Base-by-base conservation (phyloP, 2,113 vertebrate species). In the Tragelaphus strepsiceros region DNA sequence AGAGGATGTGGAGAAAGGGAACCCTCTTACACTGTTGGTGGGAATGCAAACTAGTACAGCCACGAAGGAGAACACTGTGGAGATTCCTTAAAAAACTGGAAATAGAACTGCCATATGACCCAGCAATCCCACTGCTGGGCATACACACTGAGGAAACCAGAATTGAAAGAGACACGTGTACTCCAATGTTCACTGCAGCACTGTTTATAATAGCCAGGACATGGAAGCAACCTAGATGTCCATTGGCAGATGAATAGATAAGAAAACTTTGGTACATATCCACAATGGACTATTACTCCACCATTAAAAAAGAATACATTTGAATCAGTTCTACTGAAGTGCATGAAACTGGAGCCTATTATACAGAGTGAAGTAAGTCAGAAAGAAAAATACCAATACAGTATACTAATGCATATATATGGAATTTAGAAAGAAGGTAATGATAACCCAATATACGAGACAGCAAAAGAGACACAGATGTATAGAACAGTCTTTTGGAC, bases 201-300 rank as follows among this genome's bases (percentile, higher is more conserved):
- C 5, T 71, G 64, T 71, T 71, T 22, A 71, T 71, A 35, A 71
- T 35, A 71, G 64, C 64, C n/a, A 71, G n/a, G n/a, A 71, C 64
- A 35, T 71, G n/a, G 64, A 71, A 71, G 19, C 19, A 71, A 71
- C 9, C 17, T 35, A 71, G 64, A 35, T 71, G 64, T 2, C 64
- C 5, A 71, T 1, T 3, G 2, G 64, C 64, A 71, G n/a, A 35
- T 0, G 1, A 71, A 35, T 35, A n/a, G 64, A 71, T 22, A 35
- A 71, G 64, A 3, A 71, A 71, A 10, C 64, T 71, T 10, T 71
- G 64, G 64, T 71, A 21, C 64, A 71, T 35, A 35, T 71, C 0
- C 64, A 71, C n/a, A 21, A 22, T 35, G 64, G 64, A 71, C 1
- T 21, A 71, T 35, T 21, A 71, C 9, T 71, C n/a, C 3, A 19